phyloP scores from a whole-genome alignment of 2,797 vertebrate species.

The Artibeus lituratus region DNA sequence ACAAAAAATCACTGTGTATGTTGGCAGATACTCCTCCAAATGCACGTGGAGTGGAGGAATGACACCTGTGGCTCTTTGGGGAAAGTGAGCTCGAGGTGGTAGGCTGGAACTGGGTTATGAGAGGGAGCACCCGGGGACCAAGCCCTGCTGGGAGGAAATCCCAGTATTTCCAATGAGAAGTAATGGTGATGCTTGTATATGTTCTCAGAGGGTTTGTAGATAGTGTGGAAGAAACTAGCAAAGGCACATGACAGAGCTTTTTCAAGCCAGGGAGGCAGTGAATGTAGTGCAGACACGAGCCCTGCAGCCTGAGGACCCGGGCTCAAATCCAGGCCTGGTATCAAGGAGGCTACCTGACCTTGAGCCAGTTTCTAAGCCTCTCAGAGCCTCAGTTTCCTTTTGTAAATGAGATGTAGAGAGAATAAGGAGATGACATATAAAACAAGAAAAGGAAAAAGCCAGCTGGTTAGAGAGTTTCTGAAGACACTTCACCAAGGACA shows the following conservation, averaged over 20 bases:
- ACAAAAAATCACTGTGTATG: not conserved
- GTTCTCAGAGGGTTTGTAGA: not conserved
- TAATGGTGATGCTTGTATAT: not conserved
- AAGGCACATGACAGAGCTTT: not conserved
- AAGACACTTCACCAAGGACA: not conserved
- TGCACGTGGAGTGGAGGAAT: not conserved
- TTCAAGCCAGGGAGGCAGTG: not conserved
- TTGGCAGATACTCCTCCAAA: not conserved
- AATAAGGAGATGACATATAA: not conserved
- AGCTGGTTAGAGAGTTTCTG: not conserved
- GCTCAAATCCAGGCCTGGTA: not conserved
- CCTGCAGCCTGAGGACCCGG: not conserved
- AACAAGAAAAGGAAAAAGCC: not conserved
- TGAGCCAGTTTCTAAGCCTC: not conserved
- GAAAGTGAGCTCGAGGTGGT: not conserved
- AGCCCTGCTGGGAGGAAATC: not conserved
- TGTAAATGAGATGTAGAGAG: not conserved
- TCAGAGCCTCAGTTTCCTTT: not conserved
- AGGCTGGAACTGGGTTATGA: not conserved
- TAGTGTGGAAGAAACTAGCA: not conserved
- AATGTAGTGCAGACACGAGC: not conserved
- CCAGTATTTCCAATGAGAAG: not conserved
- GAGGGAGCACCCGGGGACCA: not conserved
- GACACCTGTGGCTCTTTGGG: not conserved
- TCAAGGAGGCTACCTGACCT: not conserved